Conservation (phyloP, 2,797 vertebrate species). For the Pelochelys cantorii region DNA sequence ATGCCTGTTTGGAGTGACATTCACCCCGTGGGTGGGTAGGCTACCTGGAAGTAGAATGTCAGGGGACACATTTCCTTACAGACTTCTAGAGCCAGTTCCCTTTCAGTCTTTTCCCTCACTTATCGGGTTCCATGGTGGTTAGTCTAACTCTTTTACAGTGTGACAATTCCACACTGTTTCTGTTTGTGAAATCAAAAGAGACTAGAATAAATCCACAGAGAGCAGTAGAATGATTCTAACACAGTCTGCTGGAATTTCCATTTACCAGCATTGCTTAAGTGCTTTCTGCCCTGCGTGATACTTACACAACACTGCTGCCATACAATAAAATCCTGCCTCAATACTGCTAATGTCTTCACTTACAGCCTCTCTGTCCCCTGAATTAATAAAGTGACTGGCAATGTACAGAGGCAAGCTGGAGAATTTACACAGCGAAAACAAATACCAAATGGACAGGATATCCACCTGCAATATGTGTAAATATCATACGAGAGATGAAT, state of each 20-base stretch:
- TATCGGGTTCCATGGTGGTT: not conserved
- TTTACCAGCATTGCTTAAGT: not conserved
- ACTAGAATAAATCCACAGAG: not conserved
- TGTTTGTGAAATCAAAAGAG: not conserved
- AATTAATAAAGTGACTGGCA: not conserved
- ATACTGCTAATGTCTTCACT: not conserved
- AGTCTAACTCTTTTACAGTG: not conserved
- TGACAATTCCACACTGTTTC: not conserved
- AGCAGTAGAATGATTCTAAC: not conserved
- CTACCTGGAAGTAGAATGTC: not conserved
- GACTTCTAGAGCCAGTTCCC: not conserved
- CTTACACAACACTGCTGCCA: not conserved
- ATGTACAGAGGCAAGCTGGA: not conserved
- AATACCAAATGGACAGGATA: not conserved
- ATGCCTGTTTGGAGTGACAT: not conserved
- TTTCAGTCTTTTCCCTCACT: not conserved
- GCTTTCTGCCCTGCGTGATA: not conserved
- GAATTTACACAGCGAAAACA: not conserved
- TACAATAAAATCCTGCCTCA: not conserved
- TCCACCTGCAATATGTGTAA: not conserved
- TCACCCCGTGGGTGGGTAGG: not conserved
- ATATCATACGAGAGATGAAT: not conserved
- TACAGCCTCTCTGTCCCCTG: not conserved
- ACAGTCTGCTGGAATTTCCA: not conserved
- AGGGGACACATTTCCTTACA: not conserved